Base-by-base conservation (phyloP, 2,888 invertebrate genomes). In the Chouioia cunea region DNA sequence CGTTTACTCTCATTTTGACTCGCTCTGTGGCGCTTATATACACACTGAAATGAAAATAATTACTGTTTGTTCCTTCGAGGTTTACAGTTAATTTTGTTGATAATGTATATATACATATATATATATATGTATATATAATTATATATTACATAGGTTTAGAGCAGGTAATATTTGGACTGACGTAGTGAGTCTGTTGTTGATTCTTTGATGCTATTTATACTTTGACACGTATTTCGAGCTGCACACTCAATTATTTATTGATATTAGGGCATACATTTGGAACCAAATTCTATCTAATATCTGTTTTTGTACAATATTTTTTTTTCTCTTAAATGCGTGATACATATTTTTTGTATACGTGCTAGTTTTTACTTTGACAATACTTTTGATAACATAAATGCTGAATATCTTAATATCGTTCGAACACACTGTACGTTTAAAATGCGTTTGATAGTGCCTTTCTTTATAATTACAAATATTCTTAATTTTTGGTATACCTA, bases 1-100 rank as follows among this genome's bases (percentile, higher is more conserved):
- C 46, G 16, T 62, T 53, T 63, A 63, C 63, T 69, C 63, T 69
- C 69, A 70, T 64, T 64, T 70, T 70, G 64, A 46, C 69, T 70
- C 69, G 52, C 27, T 58, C 58, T 70, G 60, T 36, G 36, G 4
- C 57, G 57, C 44, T 27, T 60, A 23, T 44, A 18, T 36, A 36
- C 36, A 36, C 36, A 36, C 36, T 23, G 54, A 54, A 65, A 65
- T 70, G 70, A 70, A 70, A 70, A 70, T 70, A 65, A 70, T 70
- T 70, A 70, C 60, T 50, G 70, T 60, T 36, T 36, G 52, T 43
- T 52, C 22, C 60, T 54, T 63, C 53, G 65, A 53, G 64, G 59
- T 59, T 23, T 18, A 36, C 36, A 12, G 14, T 56, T 18, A 18
- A 52, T 36, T 52, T 14, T 22, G 14, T 44, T 44, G 36, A 36